These are phyloP conservation scores for Diplodus puntazzo DNA, from an alignment of 2,797 vertebrate species.

Conservation along the genomic window DNA sequence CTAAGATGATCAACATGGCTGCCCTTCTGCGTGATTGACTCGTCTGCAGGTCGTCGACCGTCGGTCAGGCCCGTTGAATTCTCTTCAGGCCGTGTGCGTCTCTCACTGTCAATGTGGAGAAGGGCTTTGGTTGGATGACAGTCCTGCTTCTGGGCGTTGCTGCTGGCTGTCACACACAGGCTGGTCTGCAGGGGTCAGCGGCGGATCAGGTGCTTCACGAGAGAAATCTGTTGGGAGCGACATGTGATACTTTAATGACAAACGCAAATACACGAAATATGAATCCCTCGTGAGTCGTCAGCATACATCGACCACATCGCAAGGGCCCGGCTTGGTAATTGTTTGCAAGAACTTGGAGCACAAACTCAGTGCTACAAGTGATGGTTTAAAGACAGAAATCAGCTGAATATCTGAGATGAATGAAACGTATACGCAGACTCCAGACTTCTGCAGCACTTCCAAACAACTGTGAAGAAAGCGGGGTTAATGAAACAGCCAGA, in stretches of 20 bases:
- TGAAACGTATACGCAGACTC: background rate
- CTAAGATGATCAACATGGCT: constrained; percentile 95
- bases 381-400: too few species aligned
- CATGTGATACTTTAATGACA: constrained; percentile 23
- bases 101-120: constrained; percentile 4
- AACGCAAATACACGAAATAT: constrained; percentile 3
- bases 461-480: constrained; percentile 39
- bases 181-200: constrained; percentile 16
- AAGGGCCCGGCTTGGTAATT: too few species aligned
- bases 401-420: background rate
- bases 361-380: too few species aligned
- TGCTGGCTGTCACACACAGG: constrained; percentile 26
- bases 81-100: background rate
- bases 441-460: constrained; percentile 53
- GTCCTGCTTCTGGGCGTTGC: constrained; percentile 10
- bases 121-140: background rate
- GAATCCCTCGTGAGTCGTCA: background rate
- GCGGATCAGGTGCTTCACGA: constrained; percentile 24
- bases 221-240: constrained; percentile 32
- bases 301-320: background rate
- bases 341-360: background rate
- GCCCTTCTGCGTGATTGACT: constrained; percentile 22
- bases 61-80: constrained; percentile 15
- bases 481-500: constrained; percentile 40
- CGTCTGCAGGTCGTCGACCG: background rate